These are phyloP conservation scores for Oncorhynchus kisutch DNA, from an alignment of 2,113 vertebrate genomes.

Conservation along the genomic window DNA sequence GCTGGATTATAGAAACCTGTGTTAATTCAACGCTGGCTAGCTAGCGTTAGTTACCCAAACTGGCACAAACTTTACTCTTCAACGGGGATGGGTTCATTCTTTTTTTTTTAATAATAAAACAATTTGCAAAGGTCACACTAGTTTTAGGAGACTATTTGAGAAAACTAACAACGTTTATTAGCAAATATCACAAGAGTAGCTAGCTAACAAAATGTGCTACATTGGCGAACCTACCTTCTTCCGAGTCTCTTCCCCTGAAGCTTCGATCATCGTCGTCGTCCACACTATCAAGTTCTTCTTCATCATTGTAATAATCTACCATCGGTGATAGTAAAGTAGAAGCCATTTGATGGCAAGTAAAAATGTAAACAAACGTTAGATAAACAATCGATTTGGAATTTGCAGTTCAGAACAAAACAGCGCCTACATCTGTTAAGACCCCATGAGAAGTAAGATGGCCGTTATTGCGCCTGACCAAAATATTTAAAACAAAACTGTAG, in stretches of 20 bases:
- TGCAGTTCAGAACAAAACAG: conserved; percentile 59
- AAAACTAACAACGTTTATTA: too few relatives aligned
- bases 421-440: conserved; percentile 66
- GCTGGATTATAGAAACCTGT: too few relatives aligned
- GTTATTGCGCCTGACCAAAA: conserved; percentile 48
- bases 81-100: too few relatives aligned
- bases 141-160: too few relatives aligned
- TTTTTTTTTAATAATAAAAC: too few relatives aligned
- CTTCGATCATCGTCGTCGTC: conserved; percentile 94
- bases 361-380: conserved; percentile 67
- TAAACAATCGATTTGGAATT: conserved; percentile 65
- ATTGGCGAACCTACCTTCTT: conserved; percentile 77
- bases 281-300: conserved; percentile 90
- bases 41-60: too few relatives aligned
- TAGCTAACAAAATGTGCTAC: neutral
- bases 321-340: conserved; percentile 84
- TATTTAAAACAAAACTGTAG: neutral
- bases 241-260: conserved; percentile 89
- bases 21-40: too few relatives aligned
- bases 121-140: too few relatives aligned
- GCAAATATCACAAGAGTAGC: neutral
- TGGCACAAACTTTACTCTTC: too few relatives aligned
- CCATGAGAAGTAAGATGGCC: conserved; percentile 12
- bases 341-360: conserved; percentile 73
- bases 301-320: conserved; percentile 92